Conservation (phyloP, 2,888 invertebrate genomes). For the Xestoiulus laeticollis region DNA sequence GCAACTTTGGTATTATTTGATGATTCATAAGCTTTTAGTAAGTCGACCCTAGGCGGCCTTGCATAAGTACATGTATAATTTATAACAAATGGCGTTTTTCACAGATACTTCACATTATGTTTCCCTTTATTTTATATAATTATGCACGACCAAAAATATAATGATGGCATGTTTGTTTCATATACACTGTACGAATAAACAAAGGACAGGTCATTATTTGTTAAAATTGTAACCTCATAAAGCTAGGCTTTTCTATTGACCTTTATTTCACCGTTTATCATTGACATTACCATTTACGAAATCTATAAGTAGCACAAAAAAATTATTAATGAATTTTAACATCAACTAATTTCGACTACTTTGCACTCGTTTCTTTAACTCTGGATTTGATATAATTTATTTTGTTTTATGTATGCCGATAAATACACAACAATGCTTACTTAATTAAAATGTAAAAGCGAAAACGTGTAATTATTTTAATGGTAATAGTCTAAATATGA, state of each 20-base stretch:
- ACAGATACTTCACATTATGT: neutral
- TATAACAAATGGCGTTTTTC: neutral
- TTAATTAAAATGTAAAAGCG: neutral
- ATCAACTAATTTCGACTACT: neutral
- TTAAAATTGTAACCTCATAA: too few species aligned
- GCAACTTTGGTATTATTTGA: neutral
- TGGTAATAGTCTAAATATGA: neutral
- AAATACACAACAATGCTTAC: neutral
- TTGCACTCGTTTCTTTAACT: neutral
- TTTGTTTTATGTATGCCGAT: neutral
- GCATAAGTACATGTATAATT: neutral
- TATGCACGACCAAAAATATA: too few species aligned
- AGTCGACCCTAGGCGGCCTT: neutral
- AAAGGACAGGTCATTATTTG: too few species aligned
- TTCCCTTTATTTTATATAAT: too few species aligned
- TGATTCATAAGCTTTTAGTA: neutral
- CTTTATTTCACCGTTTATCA: too few species aligned
- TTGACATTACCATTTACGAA: too few species aligned
- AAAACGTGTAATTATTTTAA: constrained; percentile 4
- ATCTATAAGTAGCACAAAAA: too few species aligned
- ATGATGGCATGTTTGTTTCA: too few species aligned
- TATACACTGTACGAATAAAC: too few species aligned
- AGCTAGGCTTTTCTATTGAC: too few species aligned
- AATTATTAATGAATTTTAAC: neutral
- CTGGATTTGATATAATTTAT: neutral